Conservation (phyloP, 64 coral and sea anemone species). For the Montipora cactus region DNA sequence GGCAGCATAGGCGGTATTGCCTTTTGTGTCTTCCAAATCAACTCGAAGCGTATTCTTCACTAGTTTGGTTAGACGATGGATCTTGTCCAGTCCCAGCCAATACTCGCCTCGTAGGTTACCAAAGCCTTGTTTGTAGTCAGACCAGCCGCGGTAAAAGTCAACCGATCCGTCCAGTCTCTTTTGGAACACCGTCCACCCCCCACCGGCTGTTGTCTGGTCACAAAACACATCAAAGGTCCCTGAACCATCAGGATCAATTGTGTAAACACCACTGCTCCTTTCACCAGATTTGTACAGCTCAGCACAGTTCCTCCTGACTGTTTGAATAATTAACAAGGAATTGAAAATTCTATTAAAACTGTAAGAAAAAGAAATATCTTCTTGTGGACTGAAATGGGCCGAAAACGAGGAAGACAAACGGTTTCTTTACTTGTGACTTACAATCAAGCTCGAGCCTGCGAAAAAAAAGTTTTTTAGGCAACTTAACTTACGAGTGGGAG, state of each 20-base stretch:
- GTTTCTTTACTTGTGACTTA: no score
- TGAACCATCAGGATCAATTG: neutral
- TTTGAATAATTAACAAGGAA: no score
- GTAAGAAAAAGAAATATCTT: no score
- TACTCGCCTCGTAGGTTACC: neutral
- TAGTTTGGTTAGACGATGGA: neutral
- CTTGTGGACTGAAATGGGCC: no score
- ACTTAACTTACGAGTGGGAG: no score
- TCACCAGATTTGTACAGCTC: neutral
- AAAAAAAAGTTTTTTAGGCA: no score
- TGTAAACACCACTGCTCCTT: neutral
- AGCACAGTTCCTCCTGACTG: neutral
- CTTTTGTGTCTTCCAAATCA: neutral
- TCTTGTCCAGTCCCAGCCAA: neutral
- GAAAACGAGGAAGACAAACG: no score
- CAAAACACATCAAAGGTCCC: neutral
- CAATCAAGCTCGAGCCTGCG: no score
- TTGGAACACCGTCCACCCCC: neutral
- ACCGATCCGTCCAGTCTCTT: neutral
- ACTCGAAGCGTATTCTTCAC: neutral
- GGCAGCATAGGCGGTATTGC: neutral
- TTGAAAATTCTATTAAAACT: no score
- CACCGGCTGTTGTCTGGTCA: neutral
- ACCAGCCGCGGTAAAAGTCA: neutral
- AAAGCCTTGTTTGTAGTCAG: neutral